phyloP scores from a whole-genome alignment of 2,113 vertebrate species.

The Eidolon helvum region DNA sequence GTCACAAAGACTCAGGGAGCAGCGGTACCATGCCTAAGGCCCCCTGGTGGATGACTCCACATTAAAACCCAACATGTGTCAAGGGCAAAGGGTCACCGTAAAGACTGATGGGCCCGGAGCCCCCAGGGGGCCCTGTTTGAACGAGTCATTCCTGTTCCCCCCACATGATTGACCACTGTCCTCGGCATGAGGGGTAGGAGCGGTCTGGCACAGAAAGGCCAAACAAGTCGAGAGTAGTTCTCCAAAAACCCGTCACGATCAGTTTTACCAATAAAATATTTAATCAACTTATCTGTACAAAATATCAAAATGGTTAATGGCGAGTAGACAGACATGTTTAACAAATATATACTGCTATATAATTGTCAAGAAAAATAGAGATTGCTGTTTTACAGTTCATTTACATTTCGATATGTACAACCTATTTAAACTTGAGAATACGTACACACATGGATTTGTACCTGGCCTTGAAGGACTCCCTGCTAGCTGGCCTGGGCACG shows the following conservation, averaged over 20 bases:
- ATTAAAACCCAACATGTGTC: neutral
- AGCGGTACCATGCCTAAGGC: neutral
- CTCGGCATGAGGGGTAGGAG: neutral
- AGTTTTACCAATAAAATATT: slow-evolving; percentile 87
- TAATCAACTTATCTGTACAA: slow-evolving; percentile 90
- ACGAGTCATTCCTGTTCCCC: fast-evolving
- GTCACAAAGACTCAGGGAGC: neutral
- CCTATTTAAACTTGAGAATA: slow-evolving; percentile 87
- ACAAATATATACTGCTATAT: slow-evolving; percentile 90
- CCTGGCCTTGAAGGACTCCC: slow-evolving; percentile 73
- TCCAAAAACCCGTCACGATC: slow-evolving; percentile 39
- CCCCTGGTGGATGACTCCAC: neutral
- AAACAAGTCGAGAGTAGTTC: neutral
- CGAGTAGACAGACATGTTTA: slow-evolving; percentile 85
- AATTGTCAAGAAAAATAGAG: slow-evolving; percentile 89
- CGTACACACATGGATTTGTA: slow-evolving; percentile 85
- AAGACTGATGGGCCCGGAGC: fast-evolving
- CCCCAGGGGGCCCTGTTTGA: fast-evolving
- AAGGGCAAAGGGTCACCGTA: no score
- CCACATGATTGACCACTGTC: neutral
- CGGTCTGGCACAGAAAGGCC: neutral
- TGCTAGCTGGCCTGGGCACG: neutral
- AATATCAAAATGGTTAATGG: slow-evolving; percentile 85
- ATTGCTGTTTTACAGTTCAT: slow-evolving; percentile 90
- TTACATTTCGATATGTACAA: slow-evolving; percentile 93